Evolutionary conservation across 2,113 vertebrate species (phyloP).

Genomic region (Cricetomys ansorgei): DNA sequence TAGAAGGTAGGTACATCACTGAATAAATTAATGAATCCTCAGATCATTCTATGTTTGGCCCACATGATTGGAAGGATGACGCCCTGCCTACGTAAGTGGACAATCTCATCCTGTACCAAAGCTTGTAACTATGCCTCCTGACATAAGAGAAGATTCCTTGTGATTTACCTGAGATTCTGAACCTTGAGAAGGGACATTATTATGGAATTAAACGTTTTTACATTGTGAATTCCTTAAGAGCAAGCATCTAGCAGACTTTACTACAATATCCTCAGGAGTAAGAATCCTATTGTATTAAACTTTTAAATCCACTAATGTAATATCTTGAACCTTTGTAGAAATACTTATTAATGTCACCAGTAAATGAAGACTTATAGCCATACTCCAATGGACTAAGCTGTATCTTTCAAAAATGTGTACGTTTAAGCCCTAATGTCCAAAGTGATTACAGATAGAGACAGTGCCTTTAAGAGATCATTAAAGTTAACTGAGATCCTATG

Average conservation of each 20-base stretch:
- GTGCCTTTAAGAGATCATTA: neutral
- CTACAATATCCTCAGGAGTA: neutral
- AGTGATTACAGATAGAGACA: neutral
- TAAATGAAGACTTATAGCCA: conserved; percentile 28
- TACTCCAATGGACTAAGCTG: neutral
- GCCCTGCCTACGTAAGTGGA: neutral
- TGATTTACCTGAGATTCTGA: neutral
- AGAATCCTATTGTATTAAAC: neutral
- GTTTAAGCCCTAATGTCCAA: neutral
- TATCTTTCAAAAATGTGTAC: neutral
- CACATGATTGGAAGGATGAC: neutral
- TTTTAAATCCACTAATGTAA: neutral
- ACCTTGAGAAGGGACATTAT: neutral
- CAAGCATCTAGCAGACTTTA: neutral
- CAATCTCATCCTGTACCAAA: neutral
- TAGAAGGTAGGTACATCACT: neutral
- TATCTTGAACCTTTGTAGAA: neutral
- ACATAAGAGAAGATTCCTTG: neutral
- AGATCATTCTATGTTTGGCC: neutral
- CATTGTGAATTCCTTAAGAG: neutral
- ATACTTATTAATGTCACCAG: neutral
- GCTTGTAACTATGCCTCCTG: neutral
- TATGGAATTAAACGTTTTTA: neutral
- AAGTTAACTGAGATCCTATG: neutral
- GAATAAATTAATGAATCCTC: neutral